These are phyloP conservation scores for Heliconius sara DNA, from an alignment of 2,888 invertebrate genomes.

Conservation along the genomic window DNA sequence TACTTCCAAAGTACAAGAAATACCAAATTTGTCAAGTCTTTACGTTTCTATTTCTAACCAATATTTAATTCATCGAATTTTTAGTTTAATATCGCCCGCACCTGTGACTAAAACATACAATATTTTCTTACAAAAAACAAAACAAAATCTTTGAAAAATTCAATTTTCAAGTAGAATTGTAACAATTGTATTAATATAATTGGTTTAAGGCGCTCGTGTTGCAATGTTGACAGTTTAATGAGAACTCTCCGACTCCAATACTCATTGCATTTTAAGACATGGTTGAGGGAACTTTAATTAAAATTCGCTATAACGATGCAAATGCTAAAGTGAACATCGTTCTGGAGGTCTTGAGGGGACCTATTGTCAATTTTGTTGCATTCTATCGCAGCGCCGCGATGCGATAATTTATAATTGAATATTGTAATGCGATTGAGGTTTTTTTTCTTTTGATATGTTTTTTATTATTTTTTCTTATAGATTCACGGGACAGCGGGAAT, in stretches of 20 bases:
- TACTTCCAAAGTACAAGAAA: too few relatives aligned
- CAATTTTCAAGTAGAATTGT: background rate
- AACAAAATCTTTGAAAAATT: background rate
- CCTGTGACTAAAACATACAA: background rate
- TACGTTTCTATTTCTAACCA: too few relatives aligned
- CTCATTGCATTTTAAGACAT: slow-evolving; percentile 36
- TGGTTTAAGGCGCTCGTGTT: slow-evolving; percentile 11
- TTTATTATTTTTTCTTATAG: background rate
- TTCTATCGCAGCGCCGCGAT: slow-evolving; percentile 8
- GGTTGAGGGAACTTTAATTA: slow-evolving; percentile 37
- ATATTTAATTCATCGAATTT: background rate
- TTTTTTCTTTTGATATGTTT: background rate
- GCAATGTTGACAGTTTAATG: slow-evolving; percentile 34
- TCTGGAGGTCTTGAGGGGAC: slow-evolving; percentile 29
- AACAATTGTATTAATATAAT: slow-evolving; percentile 15
- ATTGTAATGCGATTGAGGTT: slow-evolving; percentile 1
- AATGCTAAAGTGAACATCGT: slow-evolving; percentile 31
- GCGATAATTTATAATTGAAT: slow-evolving; percentile 28
- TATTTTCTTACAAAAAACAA: background rate
- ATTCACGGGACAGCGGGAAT: background rate
- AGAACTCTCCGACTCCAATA: slow-evolving; percentile 30
- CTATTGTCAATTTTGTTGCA: slow-evolving; percentile 22
- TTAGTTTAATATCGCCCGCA: background rate
- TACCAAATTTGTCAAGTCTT: too few relatives aligned
- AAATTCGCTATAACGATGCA: slow-evolving; percentile 36